phyloP scores from a whole-genome alignment of 2,797 vertebrate species.

The Silurus aristotelis region DNA sequence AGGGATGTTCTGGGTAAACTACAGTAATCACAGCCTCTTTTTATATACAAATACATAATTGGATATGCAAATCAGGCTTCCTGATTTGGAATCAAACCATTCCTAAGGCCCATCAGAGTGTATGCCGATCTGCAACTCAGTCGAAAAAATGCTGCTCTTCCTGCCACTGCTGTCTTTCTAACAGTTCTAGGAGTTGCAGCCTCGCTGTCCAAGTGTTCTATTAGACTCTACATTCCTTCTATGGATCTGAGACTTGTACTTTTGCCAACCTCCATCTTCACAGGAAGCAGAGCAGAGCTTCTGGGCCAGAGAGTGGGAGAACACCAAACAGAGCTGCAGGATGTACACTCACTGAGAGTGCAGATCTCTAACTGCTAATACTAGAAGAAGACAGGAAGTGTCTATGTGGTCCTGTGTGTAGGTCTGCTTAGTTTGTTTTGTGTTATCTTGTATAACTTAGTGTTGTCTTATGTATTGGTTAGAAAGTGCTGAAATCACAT shows the following conservation, averaged over 20 bases:
- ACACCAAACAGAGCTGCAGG: conserved; percentile 35
- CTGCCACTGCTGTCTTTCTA: not conserved
- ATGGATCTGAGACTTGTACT: conserved; percentile 12
- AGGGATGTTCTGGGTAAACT: not conserved
- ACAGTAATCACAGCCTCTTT: conserved; percentile 16
- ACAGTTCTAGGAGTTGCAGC: not conserved
- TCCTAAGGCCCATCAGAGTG: not conserved
- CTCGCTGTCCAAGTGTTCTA: not conserved
- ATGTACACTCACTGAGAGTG: not conserved
- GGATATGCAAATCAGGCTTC: not conserved
- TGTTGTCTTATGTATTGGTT: not conserved
- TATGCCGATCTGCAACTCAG: not conserved
- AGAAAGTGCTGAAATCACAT: not conserved
- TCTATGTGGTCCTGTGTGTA: no score
- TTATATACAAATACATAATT: not conserved
- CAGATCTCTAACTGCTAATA: not conserved
- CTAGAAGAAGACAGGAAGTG: not conserved
- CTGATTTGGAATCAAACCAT: conserved; percentile 4
- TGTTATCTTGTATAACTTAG: no score
- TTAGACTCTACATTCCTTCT: conserved; percentile 14
- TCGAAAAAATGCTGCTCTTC: not conserved
- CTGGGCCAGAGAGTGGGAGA: conserved; percentile 9
- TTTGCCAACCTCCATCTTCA: conserved; percentile 2
- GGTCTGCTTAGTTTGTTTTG: no score
- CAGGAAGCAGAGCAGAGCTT: conserved; percentile 1